These are phyloP conservation scores for Pteromalus puparum DNA, from an alignment of 1,140 invertebrate genomes.

Conservation along the genomic window DNA sequence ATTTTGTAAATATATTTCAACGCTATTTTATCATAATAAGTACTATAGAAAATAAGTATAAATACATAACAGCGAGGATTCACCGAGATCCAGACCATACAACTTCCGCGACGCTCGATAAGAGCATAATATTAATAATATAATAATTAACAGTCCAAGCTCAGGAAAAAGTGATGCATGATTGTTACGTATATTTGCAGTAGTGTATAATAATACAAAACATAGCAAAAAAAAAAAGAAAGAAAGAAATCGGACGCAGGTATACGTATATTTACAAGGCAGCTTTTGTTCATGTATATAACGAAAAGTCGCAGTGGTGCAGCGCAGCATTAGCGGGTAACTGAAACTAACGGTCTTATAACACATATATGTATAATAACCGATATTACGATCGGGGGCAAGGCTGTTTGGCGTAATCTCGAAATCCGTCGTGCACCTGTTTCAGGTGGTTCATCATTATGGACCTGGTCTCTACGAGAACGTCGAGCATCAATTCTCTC, in stretches of 20 bases:
- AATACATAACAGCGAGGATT: neutral
- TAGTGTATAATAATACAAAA: too few relatives aligned
- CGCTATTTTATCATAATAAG: neutral
- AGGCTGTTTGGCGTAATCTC: conserved; percentile 55
- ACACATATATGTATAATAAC: too few relatives aligned
- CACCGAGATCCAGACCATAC: neutral
- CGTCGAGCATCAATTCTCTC: conserved; percentile 51
- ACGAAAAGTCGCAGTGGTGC: too few relatives aligned
- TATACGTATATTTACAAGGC: too few relatives aligned
- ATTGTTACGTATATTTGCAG: too few relatives aligned
- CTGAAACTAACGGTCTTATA: too few relatives aligned
- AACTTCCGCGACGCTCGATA: neutral
- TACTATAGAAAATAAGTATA: neutral
- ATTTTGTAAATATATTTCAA: neutral
- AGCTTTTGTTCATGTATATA: too few relatives aligned
- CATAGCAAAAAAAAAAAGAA: too few relatives aligned
- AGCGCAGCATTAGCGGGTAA: too few relatives aligned
- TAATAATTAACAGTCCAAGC: too few relatives aligned
- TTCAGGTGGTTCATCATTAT: conserved; percentile 55
- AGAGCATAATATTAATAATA: neutral
- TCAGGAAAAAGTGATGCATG: too few relatives aligned
- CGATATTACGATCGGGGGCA: conserved; percentile 54
- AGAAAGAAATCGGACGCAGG: too few relatives aligned
- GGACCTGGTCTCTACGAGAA: conserved; percentile 57
- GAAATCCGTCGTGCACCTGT: conserved; percentile 58